Percentiles rank a stretch among this genome's conserved stretches.
Conservation (phyloP, 2,113 vertebrate genomes). For the Zapornia atra region DNA sequence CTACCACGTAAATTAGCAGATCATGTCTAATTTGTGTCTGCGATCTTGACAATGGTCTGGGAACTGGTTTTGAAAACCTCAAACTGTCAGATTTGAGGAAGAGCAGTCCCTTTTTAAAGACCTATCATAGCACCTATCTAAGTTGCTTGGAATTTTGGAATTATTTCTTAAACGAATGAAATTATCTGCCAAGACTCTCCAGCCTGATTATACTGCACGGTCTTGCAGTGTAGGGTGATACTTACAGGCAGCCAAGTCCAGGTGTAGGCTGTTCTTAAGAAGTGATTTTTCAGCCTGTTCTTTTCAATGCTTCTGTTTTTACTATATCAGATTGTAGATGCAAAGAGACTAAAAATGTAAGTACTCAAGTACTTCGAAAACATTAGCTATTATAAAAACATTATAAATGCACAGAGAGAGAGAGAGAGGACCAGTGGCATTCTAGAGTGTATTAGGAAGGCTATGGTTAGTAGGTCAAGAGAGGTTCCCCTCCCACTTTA, state of each 20-base stretch:
- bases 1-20: neutral
- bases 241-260: neutral
- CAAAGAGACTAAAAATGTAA: neutral
- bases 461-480: too few relatives aligned
- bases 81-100: neutral
- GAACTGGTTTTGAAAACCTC: neutral
- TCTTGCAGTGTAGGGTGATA: neutral
- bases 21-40: neutral
- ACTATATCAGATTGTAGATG: neutral
- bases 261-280: neutral
- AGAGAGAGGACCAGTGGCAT: too few relatives aligned
- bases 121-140: neutral
- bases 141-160: neutral
- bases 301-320: neutral
- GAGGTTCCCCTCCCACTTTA: too few relatives aligned
- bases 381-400: neutral
- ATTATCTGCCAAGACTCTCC: neutral
- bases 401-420: too few relatives aligned
- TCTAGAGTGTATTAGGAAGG: too few relatives aligned
- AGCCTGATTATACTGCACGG: rapidly evolving
- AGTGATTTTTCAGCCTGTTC: neutral
- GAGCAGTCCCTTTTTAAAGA: neutral
- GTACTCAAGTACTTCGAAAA: neutral
- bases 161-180: neutral
- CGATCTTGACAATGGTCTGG: neutral